A percentile compares a stretch with the other conserved stretches of the same genome.
phyloP scores from a whole-genome alignment of 2,113 vertebrate species.

The Lampris incognitus region DNA sequence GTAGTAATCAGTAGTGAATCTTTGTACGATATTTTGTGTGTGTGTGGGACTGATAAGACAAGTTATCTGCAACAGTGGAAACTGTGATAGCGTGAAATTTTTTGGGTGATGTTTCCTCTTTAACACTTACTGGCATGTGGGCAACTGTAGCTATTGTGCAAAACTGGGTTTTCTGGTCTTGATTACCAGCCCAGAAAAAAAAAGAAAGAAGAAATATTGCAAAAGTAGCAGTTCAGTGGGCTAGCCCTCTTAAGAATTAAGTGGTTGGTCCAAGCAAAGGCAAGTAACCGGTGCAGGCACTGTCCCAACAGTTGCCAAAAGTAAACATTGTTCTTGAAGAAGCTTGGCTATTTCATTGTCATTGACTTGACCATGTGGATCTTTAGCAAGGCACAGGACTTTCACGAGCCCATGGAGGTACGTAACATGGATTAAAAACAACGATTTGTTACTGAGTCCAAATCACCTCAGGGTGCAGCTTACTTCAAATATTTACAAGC shows the following conservation, averaged over 20 bases:
- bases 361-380: too few relatives aligned
- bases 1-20: constrained; percentile 15
- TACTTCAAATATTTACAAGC: too few relatives aligned
- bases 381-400: too few relatives aligned
- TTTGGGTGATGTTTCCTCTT: constrained; percentile 9
- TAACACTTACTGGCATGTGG: neutral
- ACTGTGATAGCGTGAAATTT: neutral
- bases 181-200: too few relatives aligned
- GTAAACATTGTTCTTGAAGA: too few relatives aligned
- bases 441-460: too few relatives aligned
- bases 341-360: too few relatives aligned
- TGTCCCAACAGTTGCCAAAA: neutral
- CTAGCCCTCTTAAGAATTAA: neutral
- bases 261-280: constrained; percentile 1
- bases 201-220: too few relatives aligned
- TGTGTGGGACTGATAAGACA: neutral
- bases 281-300: neutral
- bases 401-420: too few relatives aligned
- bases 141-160: neutral
- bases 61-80: constrained; percentile 10
- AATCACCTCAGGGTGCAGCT: too few relatives aligned
- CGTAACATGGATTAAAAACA: neutral
- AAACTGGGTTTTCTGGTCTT: neutral
- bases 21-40: constrained; percentile 5
- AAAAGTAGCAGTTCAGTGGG: too few relatives aligned